Evolutionary conservation across 2,113 vertebrate species (phyloP), one percentile per base, ranked within the genome.

Genomic region (Phalacrocorax aristotelis): DNA sequence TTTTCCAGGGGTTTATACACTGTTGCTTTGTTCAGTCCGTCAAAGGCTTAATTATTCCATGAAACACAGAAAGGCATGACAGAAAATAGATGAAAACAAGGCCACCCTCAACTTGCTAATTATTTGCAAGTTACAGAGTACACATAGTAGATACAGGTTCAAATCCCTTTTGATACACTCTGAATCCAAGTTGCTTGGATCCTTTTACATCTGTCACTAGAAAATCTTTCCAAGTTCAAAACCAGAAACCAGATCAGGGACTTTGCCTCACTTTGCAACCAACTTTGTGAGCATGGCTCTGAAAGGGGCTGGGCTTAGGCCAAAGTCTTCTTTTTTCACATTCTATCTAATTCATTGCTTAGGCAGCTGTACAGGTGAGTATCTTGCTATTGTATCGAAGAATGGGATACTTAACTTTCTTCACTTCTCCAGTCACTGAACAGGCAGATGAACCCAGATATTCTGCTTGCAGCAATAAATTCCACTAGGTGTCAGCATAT

Each of bases 401-500:
- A 83, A 70, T 1, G 0, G 15, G 34, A 74, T 62, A 55, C 7
- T 65, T 36, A 51, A 32, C 7, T 80, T 82, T 17, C 70, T 69
- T 21, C 8, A 27, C 76, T 77, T 69, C 85, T 15, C 8, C 36
- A 83, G 10, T 61, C 52, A n/a, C 0, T 61, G 54, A 15, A 81
- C 36, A 48, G 44, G 62, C 58, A 93, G 75, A 70, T 64, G 20
- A 94, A 46, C 21, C 6, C 34, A 77, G 42, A 70, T 42, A 87
- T 30, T 89, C 64, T 94, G 89, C 83, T 42, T 64, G 60, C 32
- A 91, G 61, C 72, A 62, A 55, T 36, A 78, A 81, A 71, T 84
- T 82, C 93, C 91, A 48, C 93, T 94, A 94, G 91, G 69, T 95
- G 95, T 94, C 96, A 95, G 89, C 51, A 20, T 89, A 91, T 54